Evolutionary conservation across 2,888 invertebrate genomes (phyloP).

Genomic region (Troglohyphantes excavatus): DNA sequence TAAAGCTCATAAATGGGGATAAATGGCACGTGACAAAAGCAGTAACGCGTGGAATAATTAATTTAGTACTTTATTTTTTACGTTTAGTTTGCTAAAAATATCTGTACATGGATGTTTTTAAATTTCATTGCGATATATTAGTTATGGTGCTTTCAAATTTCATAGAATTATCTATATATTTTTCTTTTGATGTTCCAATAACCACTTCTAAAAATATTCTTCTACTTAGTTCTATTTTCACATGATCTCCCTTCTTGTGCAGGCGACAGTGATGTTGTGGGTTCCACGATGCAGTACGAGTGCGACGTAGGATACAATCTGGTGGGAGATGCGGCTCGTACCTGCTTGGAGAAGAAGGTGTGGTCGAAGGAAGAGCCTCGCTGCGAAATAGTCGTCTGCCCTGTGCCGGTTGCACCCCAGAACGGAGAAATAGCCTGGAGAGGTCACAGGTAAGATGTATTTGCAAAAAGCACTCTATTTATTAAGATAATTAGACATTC

Average conservation of each 20-base stretch:
- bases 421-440: slow-evolving; percentile 69
- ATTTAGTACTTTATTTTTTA: too few relatives aligned
- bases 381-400: slow-evolving; percentile 84
- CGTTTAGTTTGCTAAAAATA: too few relatives aligned
- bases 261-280: slow-evolving; percentile 67
- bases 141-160: neutral
- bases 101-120: too few relatives aligned
- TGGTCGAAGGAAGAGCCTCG: slow-evolving; percentile 84
- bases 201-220: too few relatives aligned
- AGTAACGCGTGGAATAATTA: too few relatives aligned
- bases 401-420: slow-evolving; percentile 80
- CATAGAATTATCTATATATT: neutral
- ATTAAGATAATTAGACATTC: too few relatives aligned
- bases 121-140: too few relatives aligned
- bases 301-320: slow-evolving; percentile 80
- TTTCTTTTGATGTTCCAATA: neutral
- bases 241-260: too few relatives aligned
- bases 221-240: too few relatives aligned
- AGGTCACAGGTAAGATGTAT: slow-evolving; percentile 65
- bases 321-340: slow-evolving; percentile 81
- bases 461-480: too few relatives aligned
- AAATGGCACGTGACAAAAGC: too few relatives aligned
- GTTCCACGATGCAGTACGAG: slow-evolving; percentile 70
- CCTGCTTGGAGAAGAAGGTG: slow-evolving; percentile 81
- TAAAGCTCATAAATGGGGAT: too few relatives aligned